Conservation (phyloP, 2,797 vertebrate species). For the Ambastaia sidthimunki region DNA sequence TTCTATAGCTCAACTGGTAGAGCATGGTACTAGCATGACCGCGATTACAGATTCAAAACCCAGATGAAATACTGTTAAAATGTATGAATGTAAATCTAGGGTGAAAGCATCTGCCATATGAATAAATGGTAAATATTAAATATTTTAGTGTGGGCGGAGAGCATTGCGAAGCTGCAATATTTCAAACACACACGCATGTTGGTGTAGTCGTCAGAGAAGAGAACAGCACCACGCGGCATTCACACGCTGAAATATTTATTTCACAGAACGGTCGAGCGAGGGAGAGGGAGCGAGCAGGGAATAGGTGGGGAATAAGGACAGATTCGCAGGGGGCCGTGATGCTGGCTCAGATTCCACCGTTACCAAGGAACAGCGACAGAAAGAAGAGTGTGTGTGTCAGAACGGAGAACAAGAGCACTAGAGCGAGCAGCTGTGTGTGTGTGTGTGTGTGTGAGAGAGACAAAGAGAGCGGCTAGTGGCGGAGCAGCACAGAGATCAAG, state of each 20-base stretch:
- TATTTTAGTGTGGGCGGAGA: conserved; percentile 58
- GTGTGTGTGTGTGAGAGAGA: conserved; percentile 15
- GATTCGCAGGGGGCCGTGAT: conserved; percentile 57
- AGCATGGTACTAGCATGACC: too few species aligned
- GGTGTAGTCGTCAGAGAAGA: neutral
- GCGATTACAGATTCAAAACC: too few species aligned
- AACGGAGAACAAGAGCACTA: too few species aligned
- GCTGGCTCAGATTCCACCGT: conserved; percentile 70
- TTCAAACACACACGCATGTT: conserved; percentile 11
- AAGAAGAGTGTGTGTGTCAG: conserved; percentile 31
- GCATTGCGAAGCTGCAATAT: neutral
- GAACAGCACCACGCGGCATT: conserved; percentile 55
- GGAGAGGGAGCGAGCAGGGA: too few species aligned
- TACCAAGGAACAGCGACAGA: conserved; percentile 74
- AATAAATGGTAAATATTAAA: conserved; percentile 41
- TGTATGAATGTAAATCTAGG: neutral
- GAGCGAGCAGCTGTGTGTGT: neutral
- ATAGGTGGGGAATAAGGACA: conserved; percentile 11
- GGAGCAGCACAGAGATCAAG: conserved; percentile 26
- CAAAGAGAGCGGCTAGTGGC: conserved; percentile 43
- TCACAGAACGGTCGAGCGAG: neutral
- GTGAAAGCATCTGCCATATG: neutral
- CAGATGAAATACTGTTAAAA: neutral
- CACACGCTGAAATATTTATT: conserved; percentile 74
- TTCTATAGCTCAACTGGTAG: too few species aligned